Percentiles rank a stretch among this genome's conserved stretches.
Conservation (phyloP, 2,797 vertebrate species). For the Mus spretus region DNA sequence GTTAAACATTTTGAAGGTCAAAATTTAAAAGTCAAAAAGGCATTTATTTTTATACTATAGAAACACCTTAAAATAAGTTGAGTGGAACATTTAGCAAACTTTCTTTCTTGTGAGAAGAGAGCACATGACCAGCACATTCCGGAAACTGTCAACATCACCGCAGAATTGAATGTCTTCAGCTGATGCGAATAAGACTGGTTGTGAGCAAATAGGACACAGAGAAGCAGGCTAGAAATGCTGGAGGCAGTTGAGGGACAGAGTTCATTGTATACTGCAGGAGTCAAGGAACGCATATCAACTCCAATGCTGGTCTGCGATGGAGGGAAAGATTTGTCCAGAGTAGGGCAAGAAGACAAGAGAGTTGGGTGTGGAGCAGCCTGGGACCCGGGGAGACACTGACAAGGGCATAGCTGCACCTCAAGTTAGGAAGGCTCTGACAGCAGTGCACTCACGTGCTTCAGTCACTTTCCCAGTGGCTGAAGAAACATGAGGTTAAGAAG, state of each 20-base stretch:
- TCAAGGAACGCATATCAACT: neutral
- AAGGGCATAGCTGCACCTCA: neutral
- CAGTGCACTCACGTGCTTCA: neutral
- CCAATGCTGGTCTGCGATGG: neutral
- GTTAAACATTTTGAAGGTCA: neutral
- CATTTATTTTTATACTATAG: neutral
- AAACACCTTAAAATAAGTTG: constrained; percentile 22
- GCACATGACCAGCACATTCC: neutral
- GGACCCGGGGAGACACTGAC: neutral
- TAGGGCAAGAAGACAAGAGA: neutral
- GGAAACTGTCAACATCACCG: neutral
- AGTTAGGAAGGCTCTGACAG: neutral
- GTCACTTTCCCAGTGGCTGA: neutral
- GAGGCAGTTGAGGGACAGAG: neutral
- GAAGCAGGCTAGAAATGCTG: neutral
- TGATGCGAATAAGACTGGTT: neutral
- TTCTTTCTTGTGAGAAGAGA: neutral
- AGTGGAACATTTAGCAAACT: neutral
- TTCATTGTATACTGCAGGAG: neutral
- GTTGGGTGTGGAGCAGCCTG: neutral
- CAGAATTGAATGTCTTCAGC: neutral
- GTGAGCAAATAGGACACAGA: neutral
- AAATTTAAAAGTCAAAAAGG: constrained; percentile 11
- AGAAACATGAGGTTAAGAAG: neutral
- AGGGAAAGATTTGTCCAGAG: neutral